phyloP scores from a whole-genome alignment of 1,140 invertebrate genomes.

The Oedothorax gibbosus region DNA sequence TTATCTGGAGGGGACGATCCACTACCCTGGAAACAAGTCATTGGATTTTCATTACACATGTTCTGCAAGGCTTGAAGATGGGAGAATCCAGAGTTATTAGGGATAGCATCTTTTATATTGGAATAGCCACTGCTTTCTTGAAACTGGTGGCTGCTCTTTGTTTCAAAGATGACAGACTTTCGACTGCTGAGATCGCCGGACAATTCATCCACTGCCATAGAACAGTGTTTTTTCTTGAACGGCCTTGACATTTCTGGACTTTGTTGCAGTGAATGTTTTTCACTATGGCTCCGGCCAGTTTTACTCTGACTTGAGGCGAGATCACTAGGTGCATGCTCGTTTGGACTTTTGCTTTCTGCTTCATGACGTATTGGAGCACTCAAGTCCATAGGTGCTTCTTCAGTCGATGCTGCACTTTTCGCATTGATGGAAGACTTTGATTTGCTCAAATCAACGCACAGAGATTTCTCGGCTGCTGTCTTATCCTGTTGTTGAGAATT shows the following conservation, averaged over 20 bases:
- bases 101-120: background rate
- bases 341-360: background rate
- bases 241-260: slow-evolving; percentile 21
- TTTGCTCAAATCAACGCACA: slow-evolving; percentile 5
- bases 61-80: slow-evolving; percentile 52
- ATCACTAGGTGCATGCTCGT: background rate
- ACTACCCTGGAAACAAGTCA: slow-evolving; percentile 26
- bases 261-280: slow-evolving; percentile 6
- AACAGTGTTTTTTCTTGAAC: slow-evolving; percentile 44
- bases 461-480: background rate
- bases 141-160: slow-evolving; percentile 31
- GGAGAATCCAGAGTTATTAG: slow-evolving; percentile 20
- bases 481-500: background rate
- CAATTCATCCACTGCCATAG: slow-evolving; percentile 21
- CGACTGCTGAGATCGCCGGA: background rate
- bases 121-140: slow-evolving; percentile 29
- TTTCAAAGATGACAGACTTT: slow-evolving; percentile 45
- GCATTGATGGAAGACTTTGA: slow-evolving; percentile 2
- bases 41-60: slow-evolving; percentile 43
- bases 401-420: background rate
- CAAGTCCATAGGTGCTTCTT: slow-evolving; percentile 35
- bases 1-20: background rate
- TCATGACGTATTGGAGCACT: slow-evolving; percentile 27
- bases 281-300: slow-evolving; percentile 4
- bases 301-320: background rate